phyloP scores from a whole-genome alignment of 2,797 vertebrate genomes.

The Eulemur albifrons region DNA sequence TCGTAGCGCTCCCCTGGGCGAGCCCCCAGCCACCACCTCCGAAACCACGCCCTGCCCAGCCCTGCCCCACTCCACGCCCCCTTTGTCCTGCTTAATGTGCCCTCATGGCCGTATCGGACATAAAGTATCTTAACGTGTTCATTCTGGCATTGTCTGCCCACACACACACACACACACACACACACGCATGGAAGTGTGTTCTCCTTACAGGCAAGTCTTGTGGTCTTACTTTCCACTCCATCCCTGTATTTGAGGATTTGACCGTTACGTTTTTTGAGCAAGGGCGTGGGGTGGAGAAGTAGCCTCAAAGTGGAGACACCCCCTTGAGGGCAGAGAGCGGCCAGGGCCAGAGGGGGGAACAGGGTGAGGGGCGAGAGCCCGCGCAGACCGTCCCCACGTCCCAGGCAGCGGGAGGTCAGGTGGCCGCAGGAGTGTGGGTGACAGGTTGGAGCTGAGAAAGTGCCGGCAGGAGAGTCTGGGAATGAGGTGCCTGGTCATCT shows the following conservation, averaged over 20 bases:
- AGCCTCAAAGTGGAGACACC: neutral
- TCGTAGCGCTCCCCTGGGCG: rapidly evolving
- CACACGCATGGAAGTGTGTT: no score
- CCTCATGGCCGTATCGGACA: neutral
- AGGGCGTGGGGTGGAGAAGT: neutral
- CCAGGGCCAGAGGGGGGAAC: neutral
- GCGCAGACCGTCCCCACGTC: rapidly evolving
- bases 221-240: neutral
- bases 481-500: neutral
- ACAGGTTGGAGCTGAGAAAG: rapidly evolving
- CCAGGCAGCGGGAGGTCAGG: neutral
- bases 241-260: neutral
- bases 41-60: neutral
- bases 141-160: no score
- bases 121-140: neutral
- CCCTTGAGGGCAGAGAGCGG: neutral
- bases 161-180: neutral
- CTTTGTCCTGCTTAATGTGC: neutral
- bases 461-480: rapidly evolving
- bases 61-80: neutral
- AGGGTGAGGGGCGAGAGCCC: no score
- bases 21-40: neutral
- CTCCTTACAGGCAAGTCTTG: neutral
- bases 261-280: neutral
- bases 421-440: neutral